phyloP scores from a whole-genome alignment of 2,797 vertebrate genomes.

The Eulemur mongoz region DNA sequence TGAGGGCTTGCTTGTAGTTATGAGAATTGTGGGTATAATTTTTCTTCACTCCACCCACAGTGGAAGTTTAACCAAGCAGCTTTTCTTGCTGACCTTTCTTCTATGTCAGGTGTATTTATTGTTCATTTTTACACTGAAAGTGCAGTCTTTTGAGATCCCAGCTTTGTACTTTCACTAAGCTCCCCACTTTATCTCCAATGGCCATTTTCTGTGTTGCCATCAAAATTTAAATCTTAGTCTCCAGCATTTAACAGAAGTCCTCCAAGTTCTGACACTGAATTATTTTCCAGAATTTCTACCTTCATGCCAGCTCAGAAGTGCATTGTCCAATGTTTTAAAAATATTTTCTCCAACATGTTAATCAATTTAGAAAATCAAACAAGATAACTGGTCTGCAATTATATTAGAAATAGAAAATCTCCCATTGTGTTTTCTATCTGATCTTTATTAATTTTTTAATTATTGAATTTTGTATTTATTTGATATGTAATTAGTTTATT shows the following conservation, averaged over 20 bases:
- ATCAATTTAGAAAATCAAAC: background rate
- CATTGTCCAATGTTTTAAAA: background rate
- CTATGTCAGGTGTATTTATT: background rate
- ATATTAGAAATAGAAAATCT: constrained; percentile 6
- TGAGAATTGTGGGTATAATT: background rate
- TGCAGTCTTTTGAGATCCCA: background rate
- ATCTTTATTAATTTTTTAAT: background rate
- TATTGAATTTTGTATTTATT: background rate
- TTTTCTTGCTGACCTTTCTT: background rate
- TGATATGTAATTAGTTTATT: background rate
- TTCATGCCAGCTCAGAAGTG: background rate
- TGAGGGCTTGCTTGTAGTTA: background rate
- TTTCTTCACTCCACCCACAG: background rate
- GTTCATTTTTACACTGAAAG: background rate
- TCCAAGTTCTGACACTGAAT: background rate
- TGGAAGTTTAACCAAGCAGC: background rate
- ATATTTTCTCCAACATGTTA: background rate
- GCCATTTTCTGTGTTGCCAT: background rate
- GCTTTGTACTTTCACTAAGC: background rate
- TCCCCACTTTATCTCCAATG: background rate
- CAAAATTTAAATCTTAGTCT: background rate
- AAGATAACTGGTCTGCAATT: background rate
- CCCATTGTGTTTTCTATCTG: background rate
- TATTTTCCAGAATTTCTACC: background rate
- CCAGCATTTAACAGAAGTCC: background rate